Conservation (phyloP, 2,797 vertebrate genomes). For the Tenualosa ilisha region DNA sequence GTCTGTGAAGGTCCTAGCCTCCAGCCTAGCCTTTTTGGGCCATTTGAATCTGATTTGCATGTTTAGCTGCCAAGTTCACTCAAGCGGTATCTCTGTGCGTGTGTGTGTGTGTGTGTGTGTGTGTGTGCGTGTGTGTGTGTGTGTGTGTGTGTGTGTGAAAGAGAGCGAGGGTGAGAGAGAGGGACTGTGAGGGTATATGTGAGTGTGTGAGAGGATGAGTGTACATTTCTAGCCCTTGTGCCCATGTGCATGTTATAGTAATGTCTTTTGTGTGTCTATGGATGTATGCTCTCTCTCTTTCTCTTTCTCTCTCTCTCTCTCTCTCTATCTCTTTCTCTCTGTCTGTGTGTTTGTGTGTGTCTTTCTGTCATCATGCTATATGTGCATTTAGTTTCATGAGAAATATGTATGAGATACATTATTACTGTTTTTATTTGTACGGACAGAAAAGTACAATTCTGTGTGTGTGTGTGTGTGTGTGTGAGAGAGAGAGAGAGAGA, state of each 20-base stretch:
- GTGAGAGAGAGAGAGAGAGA: no score
- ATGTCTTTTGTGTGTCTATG: neutral
- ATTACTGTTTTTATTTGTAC: no score
- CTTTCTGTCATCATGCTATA: neutral
- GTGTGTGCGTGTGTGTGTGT: neutral
- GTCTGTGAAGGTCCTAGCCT: neutral
- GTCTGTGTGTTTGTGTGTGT: neutral
- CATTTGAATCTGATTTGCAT: constrained; percentile 20
- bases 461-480: no score
- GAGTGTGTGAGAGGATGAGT: neutral
- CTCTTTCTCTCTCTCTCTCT: neutral
- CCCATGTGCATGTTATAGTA: neutral
- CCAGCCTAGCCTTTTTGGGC: constrained; percentile 5
- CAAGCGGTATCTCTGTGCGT: neutral
- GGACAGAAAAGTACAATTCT: no score
- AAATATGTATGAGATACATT: no score
- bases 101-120: constrained; percentile 3
- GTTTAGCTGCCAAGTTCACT: constrained; percentile 18
- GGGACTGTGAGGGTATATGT: neutral
- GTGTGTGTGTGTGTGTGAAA: constrained; percentile 5
- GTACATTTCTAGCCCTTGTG: neutral
- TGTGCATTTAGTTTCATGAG: no score
- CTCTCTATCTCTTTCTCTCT: neutral
- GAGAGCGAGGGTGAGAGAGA: neutral
- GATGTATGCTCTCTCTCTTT: neutral